Base-by-base conservation (phyloP, 2,113 vertebrate species). In the Mustela lutreola region DNA sequence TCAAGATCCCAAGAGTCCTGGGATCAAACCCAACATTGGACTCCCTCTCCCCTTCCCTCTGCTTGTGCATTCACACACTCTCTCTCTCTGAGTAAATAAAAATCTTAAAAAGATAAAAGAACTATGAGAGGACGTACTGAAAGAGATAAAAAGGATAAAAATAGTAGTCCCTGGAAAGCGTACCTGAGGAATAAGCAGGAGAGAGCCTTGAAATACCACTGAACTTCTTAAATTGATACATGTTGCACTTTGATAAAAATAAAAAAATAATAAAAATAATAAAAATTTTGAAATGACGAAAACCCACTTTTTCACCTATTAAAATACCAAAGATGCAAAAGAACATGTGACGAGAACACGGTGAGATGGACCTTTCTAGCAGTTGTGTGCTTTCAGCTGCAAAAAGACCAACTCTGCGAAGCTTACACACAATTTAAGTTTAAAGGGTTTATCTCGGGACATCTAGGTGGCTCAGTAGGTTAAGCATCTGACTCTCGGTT, bases 261-360 rank as follows among this genome's bases (percentile, higher is more conserved):
- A 50, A 94, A 93, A 50, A 94, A 93, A 48, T 24, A n/a, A 36
- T 36, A 36, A 36, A 36, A 36, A 36, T 36, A 36, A 36, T 36
- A 36, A 36, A 36, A 53, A 90, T 62, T 92, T 94, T 36, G 63
- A 94, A 87, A 75, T 71, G 11, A 83, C 67, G 15, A 87, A 33
- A 95, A 53, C 39, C 24, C 2, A 36, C 70, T 89, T 94, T 89
- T 89, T 56, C 65, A 60, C 7, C 53, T 94, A 36, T 45, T 84
- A 96, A 82, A 88, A 91, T 65, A 95, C 18, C 11, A 80, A 96
- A 89, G 42, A 31, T 87, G 50, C 8, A 88, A 79, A 91, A 80
- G 75, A 21, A 88, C 48, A 31, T 42, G 26, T 42, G 9, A 31
- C 67, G 76, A 71, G 28, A 71, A 39, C 39, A 73, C 36, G 24